Percentiles rank a stretch among this genome's conserved stretches.
phyloP scores from a whole-genome alignment of 2,113 vertebrate genomes.

The Corapipo altera region DNA sequence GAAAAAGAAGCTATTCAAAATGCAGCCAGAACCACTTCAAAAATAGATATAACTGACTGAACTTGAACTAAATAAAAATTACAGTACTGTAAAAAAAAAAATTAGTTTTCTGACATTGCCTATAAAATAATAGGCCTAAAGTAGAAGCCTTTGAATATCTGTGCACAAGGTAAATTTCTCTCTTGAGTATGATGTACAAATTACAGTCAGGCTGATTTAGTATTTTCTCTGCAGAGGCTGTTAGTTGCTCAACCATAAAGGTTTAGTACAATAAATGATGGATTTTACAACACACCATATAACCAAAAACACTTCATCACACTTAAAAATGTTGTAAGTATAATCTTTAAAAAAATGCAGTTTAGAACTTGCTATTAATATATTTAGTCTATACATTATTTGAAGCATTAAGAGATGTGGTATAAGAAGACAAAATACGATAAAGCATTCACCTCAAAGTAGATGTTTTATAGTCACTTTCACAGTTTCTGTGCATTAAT shows the following conservation, averaged over 20 bases:
- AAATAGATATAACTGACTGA: not conserved
- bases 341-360: constrained; percentile 61
- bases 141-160: constrained; percentile 10
- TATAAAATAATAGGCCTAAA: constrained; percentile 35
- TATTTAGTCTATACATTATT: constrained; percentile 61
- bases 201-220: not conserved
- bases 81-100: not conserved
- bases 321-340: constrained; percentile 68
- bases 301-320: constrained; percentile 67
- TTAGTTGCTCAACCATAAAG: constrained; percentile 64
- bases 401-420: constrained; percentile 47
- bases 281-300: constrained; percentile 69
- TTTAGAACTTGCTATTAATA: constrained; percentile 72
- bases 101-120: not conserved
- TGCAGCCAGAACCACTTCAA: not conserved
- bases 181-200: constrained; percentile 32
- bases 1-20: not conserved
- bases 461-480: constrained; percentile 43
- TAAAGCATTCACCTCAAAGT: not conserved
- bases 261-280: constrained; percentile 67
- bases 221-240: constrained; percentile 45
- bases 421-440: constrained; percentile 7
- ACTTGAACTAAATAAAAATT: constrained; percentile 25
- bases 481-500: not conserved
- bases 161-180: constrained; percentile 24